phyloP scores from a whole-genome alignment of 2,888 invertebrate species.

The Myathropa florea region DNA sequence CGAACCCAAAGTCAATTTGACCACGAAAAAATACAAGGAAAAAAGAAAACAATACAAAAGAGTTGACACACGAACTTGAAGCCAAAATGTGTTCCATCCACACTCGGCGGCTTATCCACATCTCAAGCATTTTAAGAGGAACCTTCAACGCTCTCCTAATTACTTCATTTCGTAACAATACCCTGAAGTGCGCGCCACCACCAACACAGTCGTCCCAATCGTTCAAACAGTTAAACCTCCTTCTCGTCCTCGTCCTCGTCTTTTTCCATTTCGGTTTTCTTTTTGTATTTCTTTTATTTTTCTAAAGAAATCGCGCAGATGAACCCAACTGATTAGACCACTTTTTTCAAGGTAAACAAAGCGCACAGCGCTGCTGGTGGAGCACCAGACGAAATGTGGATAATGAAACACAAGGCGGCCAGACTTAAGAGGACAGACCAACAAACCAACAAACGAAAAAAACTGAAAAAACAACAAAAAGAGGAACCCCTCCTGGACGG shows the following conservation, averaged over 20 bases:
- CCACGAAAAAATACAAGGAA: neutral
- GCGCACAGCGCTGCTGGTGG: constrained; percentile 23
- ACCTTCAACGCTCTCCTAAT: constrained; percentile 44
- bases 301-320: constrained; percentile 58
- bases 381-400: constrained; percentile 45
- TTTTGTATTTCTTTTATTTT: constrained; percentile 42
- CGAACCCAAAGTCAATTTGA: neutral
- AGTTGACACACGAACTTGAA: constrained; percentile 33
- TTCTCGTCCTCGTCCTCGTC: neutral
- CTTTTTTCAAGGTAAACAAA: constrained; percentile 65
- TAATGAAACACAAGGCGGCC: constrained; percentile 52
- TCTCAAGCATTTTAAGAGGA: constrained; percentile 34
- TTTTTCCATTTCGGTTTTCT: neutral
- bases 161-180: constrained; percentile 54
- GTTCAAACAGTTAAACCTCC: constrained; percentile 20
- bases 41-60: neutral
- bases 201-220: neutral
- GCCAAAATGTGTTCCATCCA: constrained; percentile 18
- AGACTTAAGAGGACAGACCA: constrained; percentile 12
- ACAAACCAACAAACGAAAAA: neutral
- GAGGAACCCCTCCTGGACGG: constrained; percentile 21
- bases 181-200: constrained; percentile 34
- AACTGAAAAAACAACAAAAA: neutral
- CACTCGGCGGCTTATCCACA: constrained; percentile 26
- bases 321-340: constrained; percentile 55